phyloP scores from a whole-genome alignment of 2,888 invertebrate species.

The Perdita meconis region DNA sequence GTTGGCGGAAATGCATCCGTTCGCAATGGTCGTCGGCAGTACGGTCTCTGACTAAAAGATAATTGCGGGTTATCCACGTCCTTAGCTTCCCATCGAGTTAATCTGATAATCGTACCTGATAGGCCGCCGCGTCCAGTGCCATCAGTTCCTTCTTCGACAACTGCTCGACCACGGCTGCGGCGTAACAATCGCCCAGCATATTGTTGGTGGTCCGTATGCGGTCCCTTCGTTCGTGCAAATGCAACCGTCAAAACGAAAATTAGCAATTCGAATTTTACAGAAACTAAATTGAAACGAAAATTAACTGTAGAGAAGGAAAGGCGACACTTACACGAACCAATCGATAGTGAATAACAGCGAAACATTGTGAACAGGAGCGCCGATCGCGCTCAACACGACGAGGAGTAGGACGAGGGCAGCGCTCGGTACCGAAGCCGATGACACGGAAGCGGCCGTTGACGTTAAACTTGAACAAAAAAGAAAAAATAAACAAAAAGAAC shows the following conservation, averaged over 20 bases:
- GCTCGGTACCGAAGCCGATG: constrained; percentile 94
- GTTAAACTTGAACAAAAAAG: constrained; percentile 87
- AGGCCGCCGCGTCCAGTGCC: constrained; percentile 89
- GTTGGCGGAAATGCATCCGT: constrained; percentile 82
- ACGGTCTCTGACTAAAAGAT: constrained; percentile 79
- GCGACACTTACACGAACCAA: constrained; percentile 94
- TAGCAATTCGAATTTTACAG: neutral
- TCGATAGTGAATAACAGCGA: constrained; percentile 94
- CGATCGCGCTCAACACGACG: constrained; percentile 92
- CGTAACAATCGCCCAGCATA: constrained; percentile 94
- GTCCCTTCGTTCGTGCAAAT: constrained; percentile 86
- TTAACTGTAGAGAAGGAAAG: neutral
- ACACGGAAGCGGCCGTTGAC: constrained; percentile 94
- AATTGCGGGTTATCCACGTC: neutral
- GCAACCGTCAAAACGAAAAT: neutral
- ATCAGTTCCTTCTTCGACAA: constrained; percentile 92
- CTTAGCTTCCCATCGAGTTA: neutral
- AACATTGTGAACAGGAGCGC: constrained; percentile 92
- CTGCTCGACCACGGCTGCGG: constrained; percentile 93
- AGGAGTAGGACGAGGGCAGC: constrained; percentile 93
- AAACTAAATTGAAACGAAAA: too few relatives aligned
- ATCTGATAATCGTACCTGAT: constrained; percentile 83
- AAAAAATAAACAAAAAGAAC: too few relatives aligned
- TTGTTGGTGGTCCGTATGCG: constrained; percentile 95
- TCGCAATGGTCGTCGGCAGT: constrained; percentile 81